Conservation (phyloP, 2,888 invertebrate species). For the Cacoxenus indagator region DNA sequence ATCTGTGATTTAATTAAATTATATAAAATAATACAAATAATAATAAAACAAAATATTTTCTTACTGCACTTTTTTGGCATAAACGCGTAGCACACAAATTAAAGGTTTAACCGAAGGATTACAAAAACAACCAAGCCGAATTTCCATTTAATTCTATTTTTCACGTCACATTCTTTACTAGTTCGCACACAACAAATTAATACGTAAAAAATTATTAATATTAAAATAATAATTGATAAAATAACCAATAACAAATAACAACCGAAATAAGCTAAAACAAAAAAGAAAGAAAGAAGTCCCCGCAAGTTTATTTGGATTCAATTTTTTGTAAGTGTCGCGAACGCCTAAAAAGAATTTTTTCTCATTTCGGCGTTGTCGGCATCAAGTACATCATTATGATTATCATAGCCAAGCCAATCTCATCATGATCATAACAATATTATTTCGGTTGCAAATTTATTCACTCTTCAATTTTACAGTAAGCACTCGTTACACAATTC, state of each 20-base stretch:
- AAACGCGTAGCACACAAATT: constrained; percentile 26
- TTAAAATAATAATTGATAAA: constrained; percentile 30
- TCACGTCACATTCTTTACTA: constrained; percentile 17
- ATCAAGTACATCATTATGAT: not conserved
- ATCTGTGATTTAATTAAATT: constrained; percentile 64
- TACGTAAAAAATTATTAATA: constrained; percentile 29
- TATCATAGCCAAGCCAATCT: not conserved
- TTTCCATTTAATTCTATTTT: constrained; percentile 24
- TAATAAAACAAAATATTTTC: constrained; percentile 54
- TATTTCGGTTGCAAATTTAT: not conserved
- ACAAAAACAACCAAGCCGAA: constrained; percentile 18
- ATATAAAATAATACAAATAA: constrained; percentile 37
- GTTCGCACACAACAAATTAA: constrained; percentile 33
- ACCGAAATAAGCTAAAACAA: constrained; percentile 31
- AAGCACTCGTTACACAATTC: constrained; percentile 12
- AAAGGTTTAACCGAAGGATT: constrained; percentile 14
- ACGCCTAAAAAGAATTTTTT: too few species aligned
- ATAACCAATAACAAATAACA: constrained; percentile 33
- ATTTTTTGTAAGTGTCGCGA: constrained; percentile 60
- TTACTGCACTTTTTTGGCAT: constrained; percentile 57
- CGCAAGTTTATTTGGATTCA: constrained; percentile 66
- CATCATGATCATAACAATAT: constrained; percentile 11
- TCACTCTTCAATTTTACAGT: not conserved
- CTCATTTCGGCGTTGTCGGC: not conserved
- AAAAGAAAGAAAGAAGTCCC: constrained; percentile 44